phyloP scores from a whole-genome alignment of 2,888 invertebrate genomes.

The Aspidapion aeneum region DNA sequence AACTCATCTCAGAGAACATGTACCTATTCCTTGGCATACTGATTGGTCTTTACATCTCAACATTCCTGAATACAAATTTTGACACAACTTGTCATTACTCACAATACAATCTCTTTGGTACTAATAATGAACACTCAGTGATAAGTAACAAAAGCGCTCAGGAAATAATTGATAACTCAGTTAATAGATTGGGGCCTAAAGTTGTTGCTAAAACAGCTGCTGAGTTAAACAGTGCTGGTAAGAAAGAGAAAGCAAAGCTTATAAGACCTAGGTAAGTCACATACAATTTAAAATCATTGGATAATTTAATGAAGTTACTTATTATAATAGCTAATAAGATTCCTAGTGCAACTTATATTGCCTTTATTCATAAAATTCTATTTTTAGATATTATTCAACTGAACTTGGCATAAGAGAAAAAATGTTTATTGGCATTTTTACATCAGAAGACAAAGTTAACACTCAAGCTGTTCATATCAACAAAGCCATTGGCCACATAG shows the following conservation, averaged over 20 bases:
- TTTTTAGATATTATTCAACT: constrained; percentile 76
- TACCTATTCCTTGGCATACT: constrained; percentile 37
- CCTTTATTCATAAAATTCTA: too few species aligned
- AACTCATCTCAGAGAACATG: constrained; percentile 35
- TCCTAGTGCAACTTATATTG: too few species aligned
- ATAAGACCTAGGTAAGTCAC: constrained; percentile 69
- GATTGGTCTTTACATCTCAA: constrained; percentile 38
- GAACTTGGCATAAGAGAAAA: constrained; percentile 92
- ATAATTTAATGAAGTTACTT: too few species aligned
- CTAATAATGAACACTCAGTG: constrained; percentile 7
- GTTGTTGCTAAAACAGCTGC: constrained; percentile 30
- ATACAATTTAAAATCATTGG: too few species aligned
- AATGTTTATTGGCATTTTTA: constrained; percentile 82
- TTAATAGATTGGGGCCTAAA: constrained; percentile 29
- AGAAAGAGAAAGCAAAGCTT: constrained; percentile 50
- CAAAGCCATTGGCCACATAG: constrained; percentile 78
- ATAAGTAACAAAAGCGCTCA: constrained; percentile 28
- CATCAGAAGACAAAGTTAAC: constrained; percentile 68
- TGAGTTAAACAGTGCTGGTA: constrained; percentile 16
- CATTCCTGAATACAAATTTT: constrained; percentile 28
- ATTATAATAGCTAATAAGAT: too few species aligned
- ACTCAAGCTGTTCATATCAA: constrained; percentile 81
- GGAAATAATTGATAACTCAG: constrained; percentile 32
- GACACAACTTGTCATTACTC: constrained; percentile 24
- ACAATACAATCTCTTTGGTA: background rate